These are phyloP conservation scores for Pollimyrus isidori DNA, from an alignment of 2,113 vertebrate genomes.

Conservation along the genomic window DNA sequence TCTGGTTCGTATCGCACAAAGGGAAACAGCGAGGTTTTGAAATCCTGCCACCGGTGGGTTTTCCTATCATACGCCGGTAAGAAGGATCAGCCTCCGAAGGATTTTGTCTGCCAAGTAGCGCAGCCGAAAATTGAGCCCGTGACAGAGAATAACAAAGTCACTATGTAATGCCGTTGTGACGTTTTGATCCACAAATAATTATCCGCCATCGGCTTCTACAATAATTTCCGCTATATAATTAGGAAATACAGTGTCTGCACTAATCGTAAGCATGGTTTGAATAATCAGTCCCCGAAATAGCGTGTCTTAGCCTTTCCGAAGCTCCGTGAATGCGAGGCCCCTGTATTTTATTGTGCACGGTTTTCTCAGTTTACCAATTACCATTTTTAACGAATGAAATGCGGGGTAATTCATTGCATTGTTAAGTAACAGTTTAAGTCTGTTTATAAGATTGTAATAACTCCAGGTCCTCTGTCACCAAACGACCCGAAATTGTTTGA, in stretches of 20 bases:
- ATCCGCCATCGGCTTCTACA: not conserved
- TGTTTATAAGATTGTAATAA: not conserved
- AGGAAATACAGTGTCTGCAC: not conserved
- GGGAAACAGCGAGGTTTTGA: conserved; percentile 47
- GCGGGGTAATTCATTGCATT: not conserved
- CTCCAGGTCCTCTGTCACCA: not conserved
- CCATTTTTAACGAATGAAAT: not conserved
- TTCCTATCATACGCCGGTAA: not conserved
- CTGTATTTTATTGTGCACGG: not conserved
- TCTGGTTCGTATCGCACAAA: conserved; percentile 52
- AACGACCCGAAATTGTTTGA: not conserved
- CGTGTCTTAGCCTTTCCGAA: not conserved
- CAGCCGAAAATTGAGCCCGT: not conserved
- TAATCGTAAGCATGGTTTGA: not conserved
- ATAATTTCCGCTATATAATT: not conserved
- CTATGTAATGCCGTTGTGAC: not conserved
- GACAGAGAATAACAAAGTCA: not conserved
- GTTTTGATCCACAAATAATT: not conserved
- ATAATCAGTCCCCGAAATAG: not conserved
- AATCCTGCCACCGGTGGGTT: conserved; percentile 28
- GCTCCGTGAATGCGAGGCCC: not conserved
- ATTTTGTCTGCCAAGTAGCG: not conserved
- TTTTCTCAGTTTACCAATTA: not conserved
- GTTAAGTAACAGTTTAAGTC: not conserved
- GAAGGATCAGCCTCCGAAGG: not conserved